Conservation (phyloP, 2,888 invertebrate species). For the Ichneumoninae sp. region DNA sequence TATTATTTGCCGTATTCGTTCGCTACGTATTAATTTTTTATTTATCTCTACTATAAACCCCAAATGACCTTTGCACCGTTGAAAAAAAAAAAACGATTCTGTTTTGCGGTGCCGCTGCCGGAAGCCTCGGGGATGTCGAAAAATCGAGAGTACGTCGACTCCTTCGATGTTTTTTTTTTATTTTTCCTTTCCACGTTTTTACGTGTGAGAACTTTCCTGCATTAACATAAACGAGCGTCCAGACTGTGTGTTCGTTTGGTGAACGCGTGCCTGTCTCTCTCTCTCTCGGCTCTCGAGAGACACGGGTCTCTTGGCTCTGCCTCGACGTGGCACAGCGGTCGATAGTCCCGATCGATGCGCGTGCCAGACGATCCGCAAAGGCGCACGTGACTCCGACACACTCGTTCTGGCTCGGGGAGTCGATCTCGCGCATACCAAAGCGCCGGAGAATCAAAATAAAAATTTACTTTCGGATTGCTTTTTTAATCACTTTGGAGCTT, state of each 20-base stretch:
- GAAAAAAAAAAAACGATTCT: neutral
- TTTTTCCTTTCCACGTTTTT: constrained; percentile 1
- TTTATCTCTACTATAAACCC: neutral
- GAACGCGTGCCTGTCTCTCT: constrained; percentile 11
- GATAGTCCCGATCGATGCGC: constrained; percentile 44
- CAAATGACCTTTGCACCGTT: neutral
- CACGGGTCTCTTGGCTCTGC: constrained; percentile 1
- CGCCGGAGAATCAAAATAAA: neutral
- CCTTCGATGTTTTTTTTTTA: neutral
- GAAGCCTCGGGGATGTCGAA: neutral
- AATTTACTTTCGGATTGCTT: neutral
- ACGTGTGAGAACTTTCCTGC: constrained; percentile 19
- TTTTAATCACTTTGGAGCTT: neutral
- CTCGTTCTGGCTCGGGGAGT: constrained; percentile 6
- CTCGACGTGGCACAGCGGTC: constrained; percentile 28
- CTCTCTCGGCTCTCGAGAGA: neutral
- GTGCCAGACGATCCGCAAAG: constrained; percentile 27
- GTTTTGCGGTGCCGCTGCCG: neutral
- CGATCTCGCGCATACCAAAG: constrained; percentile 2
- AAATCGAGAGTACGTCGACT: neutral
- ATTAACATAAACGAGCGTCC: constrained; percentile 25
- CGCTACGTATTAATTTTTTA: neutral
- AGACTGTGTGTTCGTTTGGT: neutral
- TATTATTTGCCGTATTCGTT: neutral
- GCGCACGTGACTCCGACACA: constrained; percentile 32